Evolutionary conservation across 2,888 invertebrate species (phyloP).

Genomic region (Colletes collaris): DNA sequence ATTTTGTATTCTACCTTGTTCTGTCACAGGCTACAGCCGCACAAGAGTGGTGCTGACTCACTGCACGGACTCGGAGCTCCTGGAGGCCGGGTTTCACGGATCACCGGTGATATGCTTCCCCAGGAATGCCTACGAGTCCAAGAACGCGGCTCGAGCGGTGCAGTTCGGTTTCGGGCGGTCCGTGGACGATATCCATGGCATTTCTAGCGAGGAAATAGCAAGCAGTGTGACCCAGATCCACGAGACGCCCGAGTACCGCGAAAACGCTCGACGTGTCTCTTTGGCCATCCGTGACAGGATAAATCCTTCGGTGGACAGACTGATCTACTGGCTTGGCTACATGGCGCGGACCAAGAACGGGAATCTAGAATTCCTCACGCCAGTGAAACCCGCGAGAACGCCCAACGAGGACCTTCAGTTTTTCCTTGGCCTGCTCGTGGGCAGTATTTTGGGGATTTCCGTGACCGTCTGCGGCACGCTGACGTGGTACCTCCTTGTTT

Average conservation of each 20-base stretch:
- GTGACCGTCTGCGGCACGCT: slow-evolving; percentile 38
- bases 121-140: slow-evolving; percentile 72
- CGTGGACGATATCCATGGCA: slow-evolving; percentile 51
- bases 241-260: slow-evolving; percentile 73
- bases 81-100: slow-evolving; percentile 79
- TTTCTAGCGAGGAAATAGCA: slow-evolving; percentile 59
- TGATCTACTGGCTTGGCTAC: slow-evolving; percentile 78
- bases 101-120: slow-evolving; percentile 80
- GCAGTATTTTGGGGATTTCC: slow-evolving; percentile 66
- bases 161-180: slow-evolving; percentile 74
- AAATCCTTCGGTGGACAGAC: slow-evolving; percentile 78
- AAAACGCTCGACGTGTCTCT: slow-evolving; percentile 76
- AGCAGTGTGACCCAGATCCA: slow-evolving; percentile 70
- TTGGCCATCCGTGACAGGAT: slow-evolving; percentile 78
- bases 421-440: slow-evolving; percentile 74
- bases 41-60: slow-evolving; percentile 78
- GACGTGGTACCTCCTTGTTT: slow-evolving; percentile 37
- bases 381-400: slow-evolving; percentile 68
- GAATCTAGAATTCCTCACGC: slow-evolving; percentile 65
- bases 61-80: slow-evolving; percentile 78
- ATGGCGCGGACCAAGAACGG: slow-evolving; percentile 73
- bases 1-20: too few relatives aligned
- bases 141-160: slow-evolving; percentile 73
- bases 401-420: slow-evolving; percentile 74
- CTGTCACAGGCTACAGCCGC: slow-evolving; percentile 75